Conservation (phyloP, 1,140 invertebrate species). For the Ostrea edulis region DNA sequence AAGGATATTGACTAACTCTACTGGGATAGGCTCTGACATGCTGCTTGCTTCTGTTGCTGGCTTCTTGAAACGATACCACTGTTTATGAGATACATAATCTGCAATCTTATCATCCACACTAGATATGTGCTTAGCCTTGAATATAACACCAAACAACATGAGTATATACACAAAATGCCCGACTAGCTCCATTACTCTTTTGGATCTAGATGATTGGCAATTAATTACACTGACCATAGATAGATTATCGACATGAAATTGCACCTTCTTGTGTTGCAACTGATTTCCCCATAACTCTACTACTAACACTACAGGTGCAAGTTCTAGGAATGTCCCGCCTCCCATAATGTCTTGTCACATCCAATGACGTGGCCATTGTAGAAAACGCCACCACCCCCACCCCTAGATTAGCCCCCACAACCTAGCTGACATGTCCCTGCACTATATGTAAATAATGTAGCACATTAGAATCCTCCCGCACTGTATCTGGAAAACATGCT, state of each 20-base stretch:
- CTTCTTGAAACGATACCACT: no score
- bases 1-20: not conserved
- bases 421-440: not conserved
- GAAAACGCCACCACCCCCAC: not conserved
- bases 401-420: no score
- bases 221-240: conserved; percentile 37
- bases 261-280: conserved; percentile 25
- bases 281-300: conserved; percentile 9
- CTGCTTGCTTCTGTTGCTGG: no score
- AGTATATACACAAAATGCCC: conserved; percentile 17
- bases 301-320: conserved; percentile 5
- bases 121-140: not conserved
- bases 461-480: not conserved
- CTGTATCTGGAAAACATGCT: no score
- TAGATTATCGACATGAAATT: conserved; percentile 28
- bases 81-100: no score
- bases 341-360: not conserved
- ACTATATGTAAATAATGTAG: conserved; percentile 31
- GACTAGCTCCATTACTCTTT: conserved; percentile 28
- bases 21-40: no score
- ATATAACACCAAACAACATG: not conserved
- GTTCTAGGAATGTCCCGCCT: conserved; percentile 39
- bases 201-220: conserved; percentile 37
- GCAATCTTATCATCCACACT: no score
- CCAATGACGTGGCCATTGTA: conserved; percentile 11